These are phyloP conservation scores for Sycophila texana DNA, from an alignment of 2,888 invertebrate genomes.

Conservation along the genomic window DNA sequence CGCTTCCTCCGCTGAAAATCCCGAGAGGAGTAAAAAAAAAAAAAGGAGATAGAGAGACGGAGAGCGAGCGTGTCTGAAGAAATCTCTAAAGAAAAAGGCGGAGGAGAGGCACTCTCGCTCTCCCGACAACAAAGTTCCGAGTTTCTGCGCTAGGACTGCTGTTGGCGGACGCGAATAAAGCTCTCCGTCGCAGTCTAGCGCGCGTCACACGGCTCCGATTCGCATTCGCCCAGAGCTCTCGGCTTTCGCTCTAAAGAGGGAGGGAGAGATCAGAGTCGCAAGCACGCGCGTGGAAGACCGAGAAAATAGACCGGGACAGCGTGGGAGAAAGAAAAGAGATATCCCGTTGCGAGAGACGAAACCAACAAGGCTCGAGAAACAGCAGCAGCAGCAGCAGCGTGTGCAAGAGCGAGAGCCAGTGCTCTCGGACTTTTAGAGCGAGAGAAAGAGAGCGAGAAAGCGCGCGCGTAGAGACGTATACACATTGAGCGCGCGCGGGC, in stretches of 20 bases:
- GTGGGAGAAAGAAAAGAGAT: slow-evolving; percentile 55
- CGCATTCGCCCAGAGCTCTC: not conserved
- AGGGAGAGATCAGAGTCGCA: slow-evolving; percentile 22
- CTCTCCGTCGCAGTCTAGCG: slow-evolving; percentile 13
- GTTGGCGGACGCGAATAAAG: slow-evolving; percentile 7
- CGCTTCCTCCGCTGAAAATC: too few relatives aligned
- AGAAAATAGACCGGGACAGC: slow-evolving; percentile 55
- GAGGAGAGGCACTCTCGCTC: too few relatives aligned
- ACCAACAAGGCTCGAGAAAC: slow-evolving; percentile 12
- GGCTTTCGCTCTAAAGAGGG: too few relatives aligned
- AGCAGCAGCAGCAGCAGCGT: not conserved
- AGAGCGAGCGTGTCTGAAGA: too few relatives aligned
- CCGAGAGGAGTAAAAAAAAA: too few relatives aligned
- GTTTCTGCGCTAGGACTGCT: too few relatives aligned
- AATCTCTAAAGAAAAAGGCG: too few relatives aligned
- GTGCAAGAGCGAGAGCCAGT: not conserved
- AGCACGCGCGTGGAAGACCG: slow-evolving; percentile 35
- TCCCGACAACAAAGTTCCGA: too few relatives aligned
- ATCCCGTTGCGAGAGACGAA: slow-evolving; percentile 48
- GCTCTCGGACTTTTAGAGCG: not conserved
- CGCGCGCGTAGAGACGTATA: not conserved
- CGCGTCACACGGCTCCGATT: not conserved
- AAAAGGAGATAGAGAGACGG: too few relatives aligned
- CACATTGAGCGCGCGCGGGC: not conserved
- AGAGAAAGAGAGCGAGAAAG: slow-evolving; percentile 1